These are phyloP conservation scores for Plecotus auritus DNA, from an alignment of 2,113 vertebrate species.

Conservation along the genomic window DNA sequence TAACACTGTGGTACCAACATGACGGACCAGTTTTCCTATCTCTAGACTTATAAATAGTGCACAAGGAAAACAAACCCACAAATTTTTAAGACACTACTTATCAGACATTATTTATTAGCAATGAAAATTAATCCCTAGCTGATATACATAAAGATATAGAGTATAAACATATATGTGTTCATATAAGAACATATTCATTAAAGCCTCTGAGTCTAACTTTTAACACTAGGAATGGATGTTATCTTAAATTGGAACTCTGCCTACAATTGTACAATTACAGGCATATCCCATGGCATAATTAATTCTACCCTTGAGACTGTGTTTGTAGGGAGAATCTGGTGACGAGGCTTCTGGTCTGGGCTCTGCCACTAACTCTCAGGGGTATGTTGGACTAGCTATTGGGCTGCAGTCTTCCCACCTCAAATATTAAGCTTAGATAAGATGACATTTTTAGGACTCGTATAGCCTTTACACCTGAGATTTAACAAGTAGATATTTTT, in stretches of 20 bases:
- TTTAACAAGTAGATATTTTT: background rate
- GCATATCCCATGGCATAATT: background rate
- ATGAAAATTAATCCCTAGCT: background rate
- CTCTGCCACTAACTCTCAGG: background rate
- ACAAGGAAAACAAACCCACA: background rate
- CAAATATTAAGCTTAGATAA: background rate
- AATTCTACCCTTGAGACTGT: background rate
- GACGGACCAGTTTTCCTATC: background rate
- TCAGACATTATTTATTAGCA: background rate
- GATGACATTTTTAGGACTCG: background rate
- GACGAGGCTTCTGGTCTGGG: background rate
- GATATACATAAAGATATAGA: background rate
- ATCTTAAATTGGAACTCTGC: background rate
- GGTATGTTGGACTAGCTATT: background rate
- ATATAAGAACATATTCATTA: background rate
- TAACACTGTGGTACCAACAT: background rate
- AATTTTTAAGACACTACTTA: background rate
- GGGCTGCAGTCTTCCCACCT: background rate
- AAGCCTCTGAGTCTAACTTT: background rate
- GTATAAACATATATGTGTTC: background rate
- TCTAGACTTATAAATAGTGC: background rate
- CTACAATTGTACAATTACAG: background rate
- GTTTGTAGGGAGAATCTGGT: background rate
- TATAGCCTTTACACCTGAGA: background rate
- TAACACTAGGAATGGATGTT: background rate